Evolutionary conservation across 2,113 vertebrate genomes (phyloP), one percentile per base, ranked within the genome.

Genomic region (Thinocorus orbignyianus): DNA sequence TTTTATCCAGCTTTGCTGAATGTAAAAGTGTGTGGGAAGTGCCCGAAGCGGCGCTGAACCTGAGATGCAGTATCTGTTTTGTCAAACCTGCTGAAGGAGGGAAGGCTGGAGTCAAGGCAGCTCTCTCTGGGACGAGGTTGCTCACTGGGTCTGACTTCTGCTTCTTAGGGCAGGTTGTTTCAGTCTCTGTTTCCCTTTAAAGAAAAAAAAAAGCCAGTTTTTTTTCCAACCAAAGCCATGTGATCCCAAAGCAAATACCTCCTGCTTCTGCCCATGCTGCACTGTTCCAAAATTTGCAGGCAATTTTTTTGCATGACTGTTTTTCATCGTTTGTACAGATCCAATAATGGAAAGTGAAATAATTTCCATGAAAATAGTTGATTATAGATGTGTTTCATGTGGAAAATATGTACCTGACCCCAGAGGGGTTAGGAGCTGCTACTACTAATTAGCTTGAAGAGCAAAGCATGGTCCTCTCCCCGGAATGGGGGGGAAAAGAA

Each of bases 201-300:
- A 2, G 7, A 17, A 35, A 51, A 54, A 35, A 25, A n/a, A 12
- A 1, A 3, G 1, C 46, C n/a, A 52, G 1, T 92, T 93, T 94
- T 41, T 41, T 46, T 89, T 95, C 69, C 91, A 76, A 92, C 93
- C 90, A 94, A 95, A 95, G 95, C 93, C 90, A 90, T 95, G 81
- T 79, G 88, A 92, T 95, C 94, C 88, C 93, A 96, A 94, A 96
- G 95, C 77, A 72, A 95, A 96, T 96, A 94, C 93, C 96, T 96
- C 92, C 90, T 94, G 96, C 92, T 96, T 96, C 86, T 84, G 88
- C 83, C 88, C 77, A 6, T 86, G 95, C 93, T 94, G 91, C 92
- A 85, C 88, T 81, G 77, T 72, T 92, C 92, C 81, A 85, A 81
- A 91, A 78, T 92, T 69, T 57, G 57, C 95, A 92, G 77, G 81